Conservation (phyloP, 1,140 invertebrate genomes). For the Heliconius nattereri region DNA sequence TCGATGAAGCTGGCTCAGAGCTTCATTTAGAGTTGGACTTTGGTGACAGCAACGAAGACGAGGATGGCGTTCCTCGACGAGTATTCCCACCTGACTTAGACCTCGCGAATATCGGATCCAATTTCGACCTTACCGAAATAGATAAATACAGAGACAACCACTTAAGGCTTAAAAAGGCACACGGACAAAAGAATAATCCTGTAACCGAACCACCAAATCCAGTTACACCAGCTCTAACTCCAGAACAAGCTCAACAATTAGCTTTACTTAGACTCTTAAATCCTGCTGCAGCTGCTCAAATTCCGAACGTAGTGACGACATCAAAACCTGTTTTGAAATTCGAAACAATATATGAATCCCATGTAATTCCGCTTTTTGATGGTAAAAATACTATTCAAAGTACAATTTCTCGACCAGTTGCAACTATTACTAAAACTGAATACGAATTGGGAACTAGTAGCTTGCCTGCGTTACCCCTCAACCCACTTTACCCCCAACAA, state of each 20-base stretch:
- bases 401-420: conserved; percentile 88
- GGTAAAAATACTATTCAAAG: conserved; percentile 87
- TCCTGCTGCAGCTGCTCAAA: conserved; percentile 83
- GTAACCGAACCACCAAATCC: conserved; percentile 75
- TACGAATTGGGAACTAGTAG: conserved; percentile 88
- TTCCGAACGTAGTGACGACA: conserved; percentile 87
- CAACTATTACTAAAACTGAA: conserved; percentile 88
- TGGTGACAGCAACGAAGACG: conserved; percentile 89
- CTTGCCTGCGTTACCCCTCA: conserved; percentile 81
- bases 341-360: conserved; percentile 90
- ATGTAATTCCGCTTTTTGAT: conserved; percentile 89
- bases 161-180: conserved; percentile 83
- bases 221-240: conserved; percentile 81
- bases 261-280: conserved; percentile 87
- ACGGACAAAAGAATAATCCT: conserved; percentile 78
- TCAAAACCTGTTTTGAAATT: conserved; percentile 88
- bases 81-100: conserved; percentile 85
- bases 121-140: conserved; percentile 86
- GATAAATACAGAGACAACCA: conserved; percentile 83
- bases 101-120: conserved; percentile 84
- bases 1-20: conserved; percentile 94
- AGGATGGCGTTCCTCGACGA: conserved; percentile 83
- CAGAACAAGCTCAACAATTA: conserved; percentile 88
- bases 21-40: conserved; percentile 92
- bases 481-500: conserved; percentile 82